Base-by-base conservation (phyloP, 2,888 invertebrate genomes). In the Rhopalosiphum nymphaeae region DNA sequence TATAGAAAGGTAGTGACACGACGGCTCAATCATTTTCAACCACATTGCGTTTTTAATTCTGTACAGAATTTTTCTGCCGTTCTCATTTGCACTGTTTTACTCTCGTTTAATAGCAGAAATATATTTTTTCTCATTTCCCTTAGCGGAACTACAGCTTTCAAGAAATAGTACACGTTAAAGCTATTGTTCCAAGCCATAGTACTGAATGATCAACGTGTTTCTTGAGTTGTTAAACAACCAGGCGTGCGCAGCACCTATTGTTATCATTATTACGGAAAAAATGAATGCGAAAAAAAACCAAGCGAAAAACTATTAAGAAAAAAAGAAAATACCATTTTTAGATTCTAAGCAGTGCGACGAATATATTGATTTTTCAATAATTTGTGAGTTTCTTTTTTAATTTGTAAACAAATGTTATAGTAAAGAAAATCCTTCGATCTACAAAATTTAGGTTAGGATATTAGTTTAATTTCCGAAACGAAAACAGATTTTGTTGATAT, bases 191-290 rank as follows among this genome's bases (percentile, higher is more conserved):
- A 46, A 84, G 56, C 46, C 16, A 46, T 56, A 89, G 89, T 93
- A 85, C 93, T 36, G 93, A 89, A 90, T 90, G 85, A 93, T 86
- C 90, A 93, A 93, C 84, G 93, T 26, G 84, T 90, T 61, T 85
- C 46, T 90, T 49, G 93, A 61, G 57, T 89, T 85, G 93, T 90
- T 90, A 67, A 86, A 90, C 57, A 85, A 92, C 29, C 4, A 29
- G 25, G 57, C 16, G 90, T 16, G 57, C 42, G 36, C 49, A 49
- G 36, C 44, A 53, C 26, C 84, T 78, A 44, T 89, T 85, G 49
- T 93, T 36, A 29, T 46, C 36, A 25, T 89, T 85, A 93, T 89
- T 57, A 85, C 36, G 9, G 21, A 85, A n/a, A 89, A 84, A 84
- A 57, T 36, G 16, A 78, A 78, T 78, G 21, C 36, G 36, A 9